These are phyloP conservation scores for Drosophila seguyi DNA, from an alignment of 1,140 invertebrate genomes.

Conservation along the genomic window DNA sequence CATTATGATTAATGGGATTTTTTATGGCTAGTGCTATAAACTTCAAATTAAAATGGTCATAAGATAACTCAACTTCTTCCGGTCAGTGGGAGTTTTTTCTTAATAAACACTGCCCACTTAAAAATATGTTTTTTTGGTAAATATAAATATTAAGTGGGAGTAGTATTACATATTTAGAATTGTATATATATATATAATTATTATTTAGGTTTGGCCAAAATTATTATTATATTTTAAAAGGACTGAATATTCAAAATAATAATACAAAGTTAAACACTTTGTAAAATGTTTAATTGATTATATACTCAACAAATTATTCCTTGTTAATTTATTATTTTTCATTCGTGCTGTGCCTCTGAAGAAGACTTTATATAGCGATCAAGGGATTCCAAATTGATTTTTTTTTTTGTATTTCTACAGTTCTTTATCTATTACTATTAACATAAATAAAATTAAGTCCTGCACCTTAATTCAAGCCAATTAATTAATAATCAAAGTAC, in stretches of 20 bases:
- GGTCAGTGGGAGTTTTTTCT: not conserved
- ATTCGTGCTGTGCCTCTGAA: too few species aligned
- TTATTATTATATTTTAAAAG: too few species aligned
- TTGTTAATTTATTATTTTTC: too few species aligned
- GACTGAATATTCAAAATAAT: too few species aligned
- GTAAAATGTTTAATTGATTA: too few species aligned
- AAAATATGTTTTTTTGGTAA: not conserved
- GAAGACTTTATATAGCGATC: too few species aligned
- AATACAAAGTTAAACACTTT: too few species aligned
- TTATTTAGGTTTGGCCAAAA: not conserved
- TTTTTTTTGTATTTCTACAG: too few species aligned
- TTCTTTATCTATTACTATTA: too few species aligned
- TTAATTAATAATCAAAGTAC: not conserved
- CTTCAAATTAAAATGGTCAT: conserved; percentile 4
- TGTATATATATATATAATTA: too few species aligned
- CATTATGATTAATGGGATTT: conserved; percentile 16
- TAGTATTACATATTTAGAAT: not conserved
- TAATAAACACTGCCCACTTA: not conserved
- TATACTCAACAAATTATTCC: too few species aligned
- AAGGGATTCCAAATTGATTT: too few species aligned
- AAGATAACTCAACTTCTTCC: not conserved
- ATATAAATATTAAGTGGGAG: not conserved
- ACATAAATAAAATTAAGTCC: not conserved
- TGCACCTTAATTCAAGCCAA: not conserved
- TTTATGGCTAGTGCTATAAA: conserved; percentile 6